Base-by-base conservation (phyloP, 1,140 invertebrate species). In the Drosophila ananassae region DNA sequence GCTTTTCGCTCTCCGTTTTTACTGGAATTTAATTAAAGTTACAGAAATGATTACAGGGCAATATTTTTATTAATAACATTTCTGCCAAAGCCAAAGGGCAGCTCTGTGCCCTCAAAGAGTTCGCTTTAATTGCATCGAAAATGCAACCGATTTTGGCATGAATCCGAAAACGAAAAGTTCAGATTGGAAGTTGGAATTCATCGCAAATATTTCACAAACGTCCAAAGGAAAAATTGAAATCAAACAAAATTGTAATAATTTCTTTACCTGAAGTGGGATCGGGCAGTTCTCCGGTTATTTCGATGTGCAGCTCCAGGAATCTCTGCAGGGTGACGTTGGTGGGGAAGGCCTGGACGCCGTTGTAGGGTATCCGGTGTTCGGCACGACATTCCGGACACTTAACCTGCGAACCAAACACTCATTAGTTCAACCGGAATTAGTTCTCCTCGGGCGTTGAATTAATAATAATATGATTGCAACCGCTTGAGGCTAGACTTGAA, bases 351-450 rank as follows among this genome's bases (percentile, higher is more conserved):
- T 98, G 97, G 13, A 99, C 97, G 30, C 98, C 98, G 93, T 98
- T 97, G 92, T 98, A 98, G 41, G 98, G 98, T 85, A 99, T 98
- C 62, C 97, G 94, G 93, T 99, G 98, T 93, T 99, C 98, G 52
- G 98, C 97, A 59, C 98, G 95, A 92, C 99, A 99, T 95, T 99
- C 98, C 89, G 99, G 98, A 94, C 98, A 99, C 94, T 99, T 99
- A 44, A 99, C 97, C 95, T 96, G 48, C 52, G 13, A 30, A 46
- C 13, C 3, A 46, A 46, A 37, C 17, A 12, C 17, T 47, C 10
- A 69, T 69, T 48, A 68, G 21, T 46, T n/a, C 2, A 24, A 24
- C 4, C 1, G 9, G 4, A 9, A 25, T 3, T 24, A 1, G 5
- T 30, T 51, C 8, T 17, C 54, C 30, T 2, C 8, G 44, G 22